Evolutionary conservation across 2,113 vertebrate genomes (phyloP).

Genomic region (Daphoenositta chrysoptera): DNA sequence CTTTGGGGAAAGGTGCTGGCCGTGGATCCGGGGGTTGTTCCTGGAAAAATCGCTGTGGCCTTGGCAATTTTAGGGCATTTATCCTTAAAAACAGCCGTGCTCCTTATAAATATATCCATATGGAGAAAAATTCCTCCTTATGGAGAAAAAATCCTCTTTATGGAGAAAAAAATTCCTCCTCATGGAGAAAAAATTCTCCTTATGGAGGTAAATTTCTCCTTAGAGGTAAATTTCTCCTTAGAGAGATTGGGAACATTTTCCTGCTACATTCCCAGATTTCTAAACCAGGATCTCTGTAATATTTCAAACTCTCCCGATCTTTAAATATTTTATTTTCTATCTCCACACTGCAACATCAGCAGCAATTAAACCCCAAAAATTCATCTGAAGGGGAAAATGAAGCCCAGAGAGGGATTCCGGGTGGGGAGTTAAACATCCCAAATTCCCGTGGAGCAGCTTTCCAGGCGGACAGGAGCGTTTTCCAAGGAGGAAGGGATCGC

Average conservation of each 20-base stretch:
- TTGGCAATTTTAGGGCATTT: background rate
- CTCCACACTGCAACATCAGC: background rate
- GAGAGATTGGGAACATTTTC: background rate
- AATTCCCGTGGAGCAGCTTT: background rate
- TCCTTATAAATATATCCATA: background rate
- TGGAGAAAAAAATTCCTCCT: background rate
- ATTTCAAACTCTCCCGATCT: background rate
- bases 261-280: background rate
- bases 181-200: too few relatives aligned
- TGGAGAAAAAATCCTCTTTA: too few relatives aligned
- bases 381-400: rapidly evolving
- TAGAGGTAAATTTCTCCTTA: too few relatives aligned
- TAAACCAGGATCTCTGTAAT: background rate
- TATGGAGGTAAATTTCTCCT: background rate
- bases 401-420: background rate
- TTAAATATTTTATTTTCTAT: background rate
- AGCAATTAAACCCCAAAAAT: background rate
- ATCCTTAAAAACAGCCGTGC: background rate
- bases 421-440: rapidly evolving
- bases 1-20: background rate
- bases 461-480: background rate
- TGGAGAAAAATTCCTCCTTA: too few relatives aligned
- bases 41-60: background rate
- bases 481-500: background rate
- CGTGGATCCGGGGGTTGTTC: background rate